A percentile compares a stretch with the other conserved stretches of the same genome.
These are phyloP conservation scores for Lasioglossum malachurum DNA, from an alignment of 2,888 invertebrate species.

Conservation along the genomic window DNA sequence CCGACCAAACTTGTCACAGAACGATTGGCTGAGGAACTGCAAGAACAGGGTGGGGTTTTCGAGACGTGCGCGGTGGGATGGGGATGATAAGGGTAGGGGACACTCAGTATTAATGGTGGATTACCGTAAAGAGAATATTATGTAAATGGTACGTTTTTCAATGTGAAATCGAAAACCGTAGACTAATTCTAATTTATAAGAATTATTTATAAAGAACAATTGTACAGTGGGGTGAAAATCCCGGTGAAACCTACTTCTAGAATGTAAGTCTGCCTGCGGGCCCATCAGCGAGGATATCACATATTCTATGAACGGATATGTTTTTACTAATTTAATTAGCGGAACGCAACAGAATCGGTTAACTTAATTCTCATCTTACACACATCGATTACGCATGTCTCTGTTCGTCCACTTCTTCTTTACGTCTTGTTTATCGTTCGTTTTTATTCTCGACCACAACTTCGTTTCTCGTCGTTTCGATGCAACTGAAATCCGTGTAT, in stretches of 20 bases:
- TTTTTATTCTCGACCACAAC: background rate
- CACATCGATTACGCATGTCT: slow-evolving; percentile 13
- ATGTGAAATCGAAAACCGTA: slow-evolving; percentile 61
- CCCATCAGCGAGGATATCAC: slow-evolving; percentile 51
- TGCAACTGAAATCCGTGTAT: slow-evolving; percentile 10
- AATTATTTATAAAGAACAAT: slow-evolving; percentile 77
- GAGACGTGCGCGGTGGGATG: background rate
- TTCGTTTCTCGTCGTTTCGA: slow-evolving; percentile 16
- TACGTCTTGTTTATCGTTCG: slow-evolving; percentile 9
- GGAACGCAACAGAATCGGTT: slow-evolving; percentile 33
- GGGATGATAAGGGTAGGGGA: slow-evolving; percentile 38
- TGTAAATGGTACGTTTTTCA: slow-evolving; percentile 71
- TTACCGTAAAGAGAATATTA: slow-evolving; percentile 71
- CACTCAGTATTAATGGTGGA: slow-evolving; percentile 82
- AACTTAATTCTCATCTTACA: slow-evolving; percentile 34
- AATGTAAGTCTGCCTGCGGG: slow-evolving; percentile 55
- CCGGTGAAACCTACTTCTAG: slow-evolving; percentile 70
- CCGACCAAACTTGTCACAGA: slow-evolving; percentile 41
- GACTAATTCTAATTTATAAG: slow-evolving; percentile 78
- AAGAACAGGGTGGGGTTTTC: background rate
- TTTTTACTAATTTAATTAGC: slow-evolving; percentile 44
- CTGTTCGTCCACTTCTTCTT: slow-evolving; percentile 14
- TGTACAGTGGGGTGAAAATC: slow-evolving; percentile 79
- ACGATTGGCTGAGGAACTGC: slow-evolving; percentile 41
- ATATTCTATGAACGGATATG: slow-evolving; percentile 37